Base-by-base conservation (phyloP, 2,888 invertebrate species). In the Halictus quadricinctus region DNA sequence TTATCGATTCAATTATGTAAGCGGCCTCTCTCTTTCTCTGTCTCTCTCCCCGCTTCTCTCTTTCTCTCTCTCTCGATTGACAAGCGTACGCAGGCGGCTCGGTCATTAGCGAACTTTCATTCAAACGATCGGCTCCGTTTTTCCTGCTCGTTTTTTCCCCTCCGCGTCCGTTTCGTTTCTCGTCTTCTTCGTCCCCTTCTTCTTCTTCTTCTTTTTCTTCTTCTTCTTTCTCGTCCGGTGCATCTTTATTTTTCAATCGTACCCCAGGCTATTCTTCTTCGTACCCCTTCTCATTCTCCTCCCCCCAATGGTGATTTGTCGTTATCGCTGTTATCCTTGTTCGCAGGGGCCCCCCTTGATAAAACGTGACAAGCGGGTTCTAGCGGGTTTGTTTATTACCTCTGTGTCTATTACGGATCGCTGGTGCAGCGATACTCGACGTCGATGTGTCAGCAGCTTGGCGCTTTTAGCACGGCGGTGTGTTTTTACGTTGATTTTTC, bases 1-100 rank as follows among this genome's bases (percentile, higher is more conserved):
- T 92, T 92, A 93, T 93, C 89, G 92, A 93, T 93, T 93, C 91
- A 93, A 93, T 93, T 93, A 93, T 92, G 91, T 91, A 93, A 93
- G 89, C 29, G 43, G 58, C 43, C 46, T 21, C 64, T 75, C 64
- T 64, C 54, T 54, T 54, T 54, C 54, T 54, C n/a, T 21, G n/a
- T n/a, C 54, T 54, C 54, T 54, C 54, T 2, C 54, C 21, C 50
- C 21, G 21, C 2, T 8, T 10, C 54, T 21, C 50, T 54, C 50
- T 21, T 0, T 54, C 21, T 48, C 48, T 48, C 46, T 15, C 50
- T 21, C 18, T 54, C 70, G 77, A 84, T 84, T 78, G 77, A 82
- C 81, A 81, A 76, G 60, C 60, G 18, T 64, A 36, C 46, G 36
- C 50, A 41, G 58, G 25, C 54, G n/a, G 41, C 12, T n/a, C 43